Evolutionary conservation across 2,113 vertebrate species (phyloP).

Genomic region (Cryptotis parvus): DNA sequence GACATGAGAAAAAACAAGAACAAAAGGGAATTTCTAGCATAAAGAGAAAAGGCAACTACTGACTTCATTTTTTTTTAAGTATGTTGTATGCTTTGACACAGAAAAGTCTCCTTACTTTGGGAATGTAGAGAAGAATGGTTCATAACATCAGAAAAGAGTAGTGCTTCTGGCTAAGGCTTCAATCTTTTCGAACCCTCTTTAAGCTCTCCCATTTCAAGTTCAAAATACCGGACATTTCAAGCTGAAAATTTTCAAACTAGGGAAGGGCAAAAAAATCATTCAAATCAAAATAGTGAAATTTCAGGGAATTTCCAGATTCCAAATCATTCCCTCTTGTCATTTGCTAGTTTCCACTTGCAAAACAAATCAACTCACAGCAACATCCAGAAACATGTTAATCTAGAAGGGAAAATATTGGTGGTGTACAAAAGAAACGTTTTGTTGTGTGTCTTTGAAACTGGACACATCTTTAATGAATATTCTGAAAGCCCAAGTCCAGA

Average conservation of each 20-base stretch:
- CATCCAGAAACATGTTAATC: not conserved
- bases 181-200: not conserved
- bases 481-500: not conserved
- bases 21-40: not conserved
- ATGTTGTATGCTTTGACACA: not conserved
- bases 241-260: not conserved
- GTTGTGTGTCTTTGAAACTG: not conserved
- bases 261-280: not conserved
- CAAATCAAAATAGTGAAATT: not conserved
- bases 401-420: not conserved
- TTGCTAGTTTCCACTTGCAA: constrained; percentile 23
- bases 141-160: not conserved
- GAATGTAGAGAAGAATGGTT: not conserved
- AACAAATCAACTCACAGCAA: not conserved
- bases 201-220: constrained; percentile 24
- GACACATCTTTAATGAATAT: constrained; percentile 3
- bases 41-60: not conserved
- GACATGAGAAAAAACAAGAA: no score
- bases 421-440: not conserved
- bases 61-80: not conserved
- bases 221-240: not conserved
- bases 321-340: not conserved
- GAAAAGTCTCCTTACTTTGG: not conserved
- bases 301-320: not conserved
- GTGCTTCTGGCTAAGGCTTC: not conserved